Base-by-base conservation (phyloP, 2,113 vertebrate species). In the Chaetura pelagica region DNA sequence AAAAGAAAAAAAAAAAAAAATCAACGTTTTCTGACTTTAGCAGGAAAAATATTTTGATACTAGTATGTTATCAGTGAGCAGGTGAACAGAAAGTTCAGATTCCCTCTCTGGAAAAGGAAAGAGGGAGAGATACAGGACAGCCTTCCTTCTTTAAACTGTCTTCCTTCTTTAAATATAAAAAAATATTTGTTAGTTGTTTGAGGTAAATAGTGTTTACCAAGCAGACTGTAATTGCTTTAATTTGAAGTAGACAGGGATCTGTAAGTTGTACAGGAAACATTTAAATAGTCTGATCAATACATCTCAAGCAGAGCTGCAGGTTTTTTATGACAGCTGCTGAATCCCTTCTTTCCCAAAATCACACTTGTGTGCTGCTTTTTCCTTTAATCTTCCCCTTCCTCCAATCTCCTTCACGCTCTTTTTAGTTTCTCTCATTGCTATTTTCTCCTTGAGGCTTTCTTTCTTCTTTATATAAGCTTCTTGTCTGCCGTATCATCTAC, bases 311-410 rank as follows among this genome's bases (percentile, higher is more conserved):
- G 83, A 93, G 79, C 32, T 77, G 61, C 48, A 72, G 44, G 42
- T 67, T 96, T 92, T 83, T 88, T 94, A 90, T 78, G 87, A 83
- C 92, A 94, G 79, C 59, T 95, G 78, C 71, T 94, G 91, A 91
- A 90, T 84, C 85, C 42, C 80, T 91, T 88, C 71, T 80, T 84
- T 59, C 75, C 92, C 61, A 82, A 96, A 94, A 94, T 89, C 86
- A 93, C 72, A 84, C 34, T 67, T 79, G 10, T 75, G 76, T 85
- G 77, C 38, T 69, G 29, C 49, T 62, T 91, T 84, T 95, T 52
- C 78, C 75, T 93, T 97, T 96, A 71, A 93, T 96, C 90, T 93
- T 91, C 71, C 44, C 35, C 9, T 76, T 77, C 55, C 46, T 90
- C 27, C 85, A 44, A 18, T 86, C 67, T 93, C 44, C 78, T 58